These are phyloP conservation scores for Felis catus DNA, from an alignment of 2,113 vertebrate species.

Conservation along the genomic window F.catus_Fca126_mat1.0 CM031415.1:103963501-103964000, in stretches of 20 bases:
- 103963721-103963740: too few species aligned
- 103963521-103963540: neutral
- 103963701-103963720: too few species aligned
- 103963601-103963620: too few species aligned
- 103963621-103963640: too few species aligned
- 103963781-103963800: too few species aligned
- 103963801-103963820: constrained; percentile 19
- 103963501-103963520: too few species aligned
- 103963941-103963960: rapidly evolving
- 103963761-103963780: too few species aligned
- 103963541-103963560: neutral
- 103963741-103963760: too few species aligned
- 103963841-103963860: neutral
- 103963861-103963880: neutral
- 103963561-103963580: neutral
- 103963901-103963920: neutral
- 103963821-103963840: neutral
- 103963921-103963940: neutral
- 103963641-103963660: too few species aligned
- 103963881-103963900: neutral
- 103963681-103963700: too few species aligned
- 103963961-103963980: neutral
- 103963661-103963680: too few species aligned
- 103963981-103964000: neutral
- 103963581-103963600: too few species aligned